phyloP scores from a whole-genome alignment of 2,113 vertebrate genomes.

The Eptatretus burgeri region DNA sequence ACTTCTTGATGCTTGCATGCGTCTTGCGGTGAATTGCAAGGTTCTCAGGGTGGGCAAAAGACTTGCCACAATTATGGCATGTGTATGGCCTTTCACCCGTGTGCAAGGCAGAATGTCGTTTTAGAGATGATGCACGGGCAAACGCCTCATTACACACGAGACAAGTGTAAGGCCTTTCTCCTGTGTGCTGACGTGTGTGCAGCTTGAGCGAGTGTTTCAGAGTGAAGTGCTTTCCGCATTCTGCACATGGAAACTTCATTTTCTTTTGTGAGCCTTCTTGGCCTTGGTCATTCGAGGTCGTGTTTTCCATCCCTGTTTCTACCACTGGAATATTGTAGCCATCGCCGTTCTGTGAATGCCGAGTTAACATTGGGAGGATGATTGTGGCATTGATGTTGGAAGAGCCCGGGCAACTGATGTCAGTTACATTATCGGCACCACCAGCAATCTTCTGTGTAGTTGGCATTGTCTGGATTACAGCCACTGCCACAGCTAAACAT shows the following conservation, averaged over 20 bases:
- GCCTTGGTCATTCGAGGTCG: no score
- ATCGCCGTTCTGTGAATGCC: no score
- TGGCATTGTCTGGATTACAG: no score
- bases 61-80: conserved; percentile 1
- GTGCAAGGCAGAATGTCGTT: background rate
- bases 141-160: conserved; percentile 1
- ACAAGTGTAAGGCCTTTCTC: background rate
- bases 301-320: no score
- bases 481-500: no score
- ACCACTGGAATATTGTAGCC: no score
- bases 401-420: no score
- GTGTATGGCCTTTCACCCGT: background rate
- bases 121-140: background rate
- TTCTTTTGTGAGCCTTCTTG: no score
- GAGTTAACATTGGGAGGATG: no score
- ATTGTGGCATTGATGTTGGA: no score
- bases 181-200: conserved; percentile 7
- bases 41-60: conserved; percentile 4
- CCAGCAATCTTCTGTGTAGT: no score
- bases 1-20: background rate
- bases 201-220: conserved; percentile 4
- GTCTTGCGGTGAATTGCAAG: conserved; percentile 3
- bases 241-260: background rate
- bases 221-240: conserved; percentile 2
- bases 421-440: no score